A percentile compares a stretch with the other conserved stretches of the same genome.
phyloP scores from a whole-genome alignment of 2,888 invertebrate genomes.

The Parnassius mnemosyne region DNA sequence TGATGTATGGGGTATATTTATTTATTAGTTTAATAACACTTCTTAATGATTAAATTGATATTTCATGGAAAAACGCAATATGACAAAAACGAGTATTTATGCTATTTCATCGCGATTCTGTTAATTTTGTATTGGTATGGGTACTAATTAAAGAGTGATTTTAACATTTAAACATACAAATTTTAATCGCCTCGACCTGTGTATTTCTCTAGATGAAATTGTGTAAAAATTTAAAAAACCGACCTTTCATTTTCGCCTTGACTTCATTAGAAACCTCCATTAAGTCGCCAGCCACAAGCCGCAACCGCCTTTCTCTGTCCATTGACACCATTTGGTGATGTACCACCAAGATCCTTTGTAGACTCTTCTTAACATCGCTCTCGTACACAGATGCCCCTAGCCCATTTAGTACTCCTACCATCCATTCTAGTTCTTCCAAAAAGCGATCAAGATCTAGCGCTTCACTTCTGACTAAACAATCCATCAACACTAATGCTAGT shows the following conservation, averaged over 20 bases:
- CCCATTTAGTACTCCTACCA: slow-evolving; percentile 60
- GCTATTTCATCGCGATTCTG: too few species aligned
- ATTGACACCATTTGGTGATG: slow-evolving; percentile 76
- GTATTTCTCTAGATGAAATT: too few species aligned
- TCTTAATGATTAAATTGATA: too few species aligned
- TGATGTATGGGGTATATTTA: too few species aligned
- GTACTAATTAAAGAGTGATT: too few species aligned
- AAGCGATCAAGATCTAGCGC: slow-evolving; percentile 69
- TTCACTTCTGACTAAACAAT: slow-evolving; percentile 60
- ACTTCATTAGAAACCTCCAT: slow-evolving; percentile 65
- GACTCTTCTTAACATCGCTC: slow-evolving; percentile 66
- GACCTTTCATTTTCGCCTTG: slow-evolving; percentile 73
- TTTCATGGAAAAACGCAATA: too few species aligned
- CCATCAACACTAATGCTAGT: slow-evolving; percentile 82
- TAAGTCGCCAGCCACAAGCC: slow-evolving; percentile 60
- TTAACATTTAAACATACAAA: too few species aligned
- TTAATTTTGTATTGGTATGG: too few species aligned
- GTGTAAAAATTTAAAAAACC: too few species aligned
- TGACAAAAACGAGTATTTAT: too few species aligned
- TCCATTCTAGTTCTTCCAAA: slow-evolving; percentile 75
- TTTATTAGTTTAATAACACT: too few species aligned
- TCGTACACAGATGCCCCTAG: slow-evolving; percentile 74
- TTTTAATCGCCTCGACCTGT: too few species aligned
- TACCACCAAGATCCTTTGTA: slow-evolving; percentile 80
- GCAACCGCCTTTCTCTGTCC: slow-evolving; percentile 51